These are phyloP conservation scores for Lamprotornis superbus DNA, from an alignment of 2,113 vertebrate genomes.

Conservation along the genomic window DNA sequence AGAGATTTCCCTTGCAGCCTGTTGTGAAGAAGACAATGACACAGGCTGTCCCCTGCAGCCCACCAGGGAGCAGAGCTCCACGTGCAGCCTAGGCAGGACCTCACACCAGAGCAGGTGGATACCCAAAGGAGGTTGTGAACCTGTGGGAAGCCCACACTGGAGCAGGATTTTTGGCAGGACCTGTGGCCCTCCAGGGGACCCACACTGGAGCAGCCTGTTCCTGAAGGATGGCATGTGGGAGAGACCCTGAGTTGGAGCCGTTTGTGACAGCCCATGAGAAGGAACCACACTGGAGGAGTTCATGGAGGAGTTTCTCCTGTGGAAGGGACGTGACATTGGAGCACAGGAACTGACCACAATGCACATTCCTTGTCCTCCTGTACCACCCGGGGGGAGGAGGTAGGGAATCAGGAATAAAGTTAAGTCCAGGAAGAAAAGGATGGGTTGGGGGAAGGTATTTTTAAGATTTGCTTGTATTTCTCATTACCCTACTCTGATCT, in stretches of 20 bases:
- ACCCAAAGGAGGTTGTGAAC: background rate
- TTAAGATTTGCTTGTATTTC: background rate
- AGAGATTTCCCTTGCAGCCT: background rate
- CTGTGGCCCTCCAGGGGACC: background rate
- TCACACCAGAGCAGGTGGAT: background rate
- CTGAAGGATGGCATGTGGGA: background rate
- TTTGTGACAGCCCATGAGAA: background rate
- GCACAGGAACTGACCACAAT: background rate
- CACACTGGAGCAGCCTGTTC: background rate
- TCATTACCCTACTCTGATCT: background rate
- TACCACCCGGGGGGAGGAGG: accelerated
- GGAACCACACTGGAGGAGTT: background rate
- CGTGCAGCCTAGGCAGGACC: background rate
- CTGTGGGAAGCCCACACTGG: background rate
- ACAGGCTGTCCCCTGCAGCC: background rate
- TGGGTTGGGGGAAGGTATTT: background rate
- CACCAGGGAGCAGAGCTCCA: background rate
- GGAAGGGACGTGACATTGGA: background rate
- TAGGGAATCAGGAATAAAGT: background rate
- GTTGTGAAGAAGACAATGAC: background rate
- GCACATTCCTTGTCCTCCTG: background rate
- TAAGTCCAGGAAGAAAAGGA: background rate
- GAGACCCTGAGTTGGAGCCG: background rate
- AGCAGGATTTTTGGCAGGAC: background rate
- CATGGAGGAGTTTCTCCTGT: background rate